Evolutionary conservation across 2,797 vertebrate genomes (phyloP).

Genomic region (Smutsia gigantea): DNA sequence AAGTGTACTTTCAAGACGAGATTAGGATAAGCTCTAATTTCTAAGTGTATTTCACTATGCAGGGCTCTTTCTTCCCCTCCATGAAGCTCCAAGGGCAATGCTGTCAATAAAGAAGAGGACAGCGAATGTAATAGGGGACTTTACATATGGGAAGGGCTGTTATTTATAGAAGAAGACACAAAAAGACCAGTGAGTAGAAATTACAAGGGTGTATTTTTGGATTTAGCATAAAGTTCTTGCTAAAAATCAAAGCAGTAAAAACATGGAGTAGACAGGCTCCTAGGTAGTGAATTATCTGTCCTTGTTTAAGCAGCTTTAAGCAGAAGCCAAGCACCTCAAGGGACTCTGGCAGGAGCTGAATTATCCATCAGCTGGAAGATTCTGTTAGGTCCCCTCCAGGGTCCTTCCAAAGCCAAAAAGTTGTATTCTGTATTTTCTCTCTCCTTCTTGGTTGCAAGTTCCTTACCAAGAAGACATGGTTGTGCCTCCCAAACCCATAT

Average conservation of each 20-base stretch:
- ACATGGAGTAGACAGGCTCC: not conserved
- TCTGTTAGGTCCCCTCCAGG: not conserved
- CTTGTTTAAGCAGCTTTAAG: slow-evolving; percentile 3
- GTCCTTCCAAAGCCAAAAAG: slow-evolving; percentile 9
- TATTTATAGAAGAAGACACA: not conserved
- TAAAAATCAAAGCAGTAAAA: slow-evolving; percentile 29
- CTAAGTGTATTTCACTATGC: not conserved
- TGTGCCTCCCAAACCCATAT: not conserved
- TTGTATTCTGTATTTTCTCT: not conserved
- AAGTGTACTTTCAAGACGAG: not conserved
- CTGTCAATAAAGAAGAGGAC: not conserved
- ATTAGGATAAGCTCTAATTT: not conserved
- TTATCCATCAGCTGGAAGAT: not conserved
- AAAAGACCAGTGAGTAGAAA: not conserved
- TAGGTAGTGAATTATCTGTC: not conserved
- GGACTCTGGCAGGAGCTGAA: not conserved
- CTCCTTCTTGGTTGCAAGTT: not conserved
- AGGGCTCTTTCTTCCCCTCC: fast-evolving
- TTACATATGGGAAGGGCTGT: not conserved
- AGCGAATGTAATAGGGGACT: not conserved
- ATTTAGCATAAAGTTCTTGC: not conserved
- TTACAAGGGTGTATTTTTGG: not conserved
- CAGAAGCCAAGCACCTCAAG: not conserved
- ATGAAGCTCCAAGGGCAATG: not conserved
- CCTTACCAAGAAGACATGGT: not conserved